phyloP scores from a whole-genome alignment of 1,140 invertebrate genomes.

The Drosophila aff. region DNA sequence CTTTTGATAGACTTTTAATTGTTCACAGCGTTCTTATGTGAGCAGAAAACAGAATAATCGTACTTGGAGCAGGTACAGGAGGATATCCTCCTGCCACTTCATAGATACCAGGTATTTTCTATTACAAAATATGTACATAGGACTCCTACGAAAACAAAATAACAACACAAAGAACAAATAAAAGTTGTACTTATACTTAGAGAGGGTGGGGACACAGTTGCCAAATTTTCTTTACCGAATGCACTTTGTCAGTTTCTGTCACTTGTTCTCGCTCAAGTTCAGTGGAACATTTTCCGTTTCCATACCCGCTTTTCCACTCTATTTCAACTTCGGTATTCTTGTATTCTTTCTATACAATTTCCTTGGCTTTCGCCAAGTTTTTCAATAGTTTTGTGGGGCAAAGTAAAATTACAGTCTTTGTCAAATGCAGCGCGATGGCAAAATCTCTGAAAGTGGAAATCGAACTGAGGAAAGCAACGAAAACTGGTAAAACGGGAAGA shows the following conservation, averaged over 20 bases:
- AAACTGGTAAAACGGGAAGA: slow-evolving; percentile 20
- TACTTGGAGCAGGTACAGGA: too few relatives aligned
- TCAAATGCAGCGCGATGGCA: slow-evolving; percentile 61
- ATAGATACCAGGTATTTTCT: background rate
- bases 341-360: slow-evolving; percentile 13
- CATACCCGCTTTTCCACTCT: slow-evolving; percentile 5
- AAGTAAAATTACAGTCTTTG: slow-evolving; percentile 70
- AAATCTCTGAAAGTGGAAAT: slow-evolving; percentile 66
- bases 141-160: background rate
- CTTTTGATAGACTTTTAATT: background rate
- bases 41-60: too few relatives aligned
- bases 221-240: slow-evolving; percentile 45
- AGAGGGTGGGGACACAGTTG: slow-evolving; percentile 22
- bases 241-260: slow-evolving; percentile 76
- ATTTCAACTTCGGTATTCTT: slow-evolving; percentile 17
- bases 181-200: slow-evolving; percentile 4
- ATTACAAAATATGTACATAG: background rate
- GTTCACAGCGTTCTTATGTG: background rate
- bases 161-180: slow-evolving; percentile 2
- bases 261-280: slow-evolving; percentile 59
- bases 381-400: slow-evolving; percentile 42
- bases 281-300: slow-evolving; percentile 52
- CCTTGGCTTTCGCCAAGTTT: slow-evolving; percentile 15
- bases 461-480: slow-evolving; percentile 23
- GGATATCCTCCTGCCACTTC: background rate